Conservation (phyloP, 1,140 invertebrate species). For the Himalopsyche phryganea region DNA sequence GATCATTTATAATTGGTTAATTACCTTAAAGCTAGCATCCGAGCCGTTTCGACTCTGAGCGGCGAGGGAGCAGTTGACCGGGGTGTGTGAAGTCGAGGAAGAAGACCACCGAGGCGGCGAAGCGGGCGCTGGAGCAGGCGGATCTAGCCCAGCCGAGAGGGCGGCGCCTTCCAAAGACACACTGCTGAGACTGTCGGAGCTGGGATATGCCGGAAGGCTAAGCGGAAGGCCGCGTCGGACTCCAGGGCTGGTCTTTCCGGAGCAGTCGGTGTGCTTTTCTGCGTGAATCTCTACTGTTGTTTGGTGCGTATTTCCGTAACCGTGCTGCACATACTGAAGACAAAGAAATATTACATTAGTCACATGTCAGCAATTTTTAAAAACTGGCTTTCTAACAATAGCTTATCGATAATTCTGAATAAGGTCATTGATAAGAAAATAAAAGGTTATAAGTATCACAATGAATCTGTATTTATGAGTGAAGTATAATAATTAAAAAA, state of each 20-base stretch:
- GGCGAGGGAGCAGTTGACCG: constrained; percentile 25
- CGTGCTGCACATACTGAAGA: constrained; percentile 22
- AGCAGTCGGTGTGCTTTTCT: constrained; percentile 40
- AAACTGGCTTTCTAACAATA: no score
- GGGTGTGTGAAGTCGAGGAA: constrained; percentile 45
- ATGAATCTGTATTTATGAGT: no score
- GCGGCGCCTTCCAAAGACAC: constrained; percentile 57
- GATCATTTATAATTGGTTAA: no score
- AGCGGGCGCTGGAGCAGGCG: constrained; percentile 57
- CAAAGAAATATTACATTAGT: not conserved
- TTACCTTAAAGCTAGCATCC: constrained; percentile 82
- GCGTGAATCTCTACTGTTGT: constrained; percentile 65
- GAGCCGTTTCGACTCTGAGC: constrained; percentile 73
- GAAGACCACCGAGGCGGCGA: constrained; percentile 50
- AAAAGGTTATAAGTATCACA: no score
- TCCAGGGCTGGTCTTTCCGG: constrained; percentile 1
- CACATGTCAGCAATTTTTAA: no score
- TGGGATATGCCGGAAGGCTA: constrained; percentile 58
- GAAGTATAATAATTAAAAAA: no score
- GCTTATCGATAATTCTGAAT: no score
- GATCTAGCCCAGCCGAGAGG: constrained; percentile 43
- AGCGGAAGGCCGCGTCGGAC: constrained; percentile 43
- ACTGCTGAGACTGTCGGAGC: constrained; percentile 55
- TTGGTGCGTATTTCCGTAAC: constrained; percentile 52
- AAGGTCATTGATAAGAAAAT: no score